Evolutionary conservation across 1,140 invertebrate genomes (phyloP).

Genomic region (Gonatopus flavifemur): DNA sequence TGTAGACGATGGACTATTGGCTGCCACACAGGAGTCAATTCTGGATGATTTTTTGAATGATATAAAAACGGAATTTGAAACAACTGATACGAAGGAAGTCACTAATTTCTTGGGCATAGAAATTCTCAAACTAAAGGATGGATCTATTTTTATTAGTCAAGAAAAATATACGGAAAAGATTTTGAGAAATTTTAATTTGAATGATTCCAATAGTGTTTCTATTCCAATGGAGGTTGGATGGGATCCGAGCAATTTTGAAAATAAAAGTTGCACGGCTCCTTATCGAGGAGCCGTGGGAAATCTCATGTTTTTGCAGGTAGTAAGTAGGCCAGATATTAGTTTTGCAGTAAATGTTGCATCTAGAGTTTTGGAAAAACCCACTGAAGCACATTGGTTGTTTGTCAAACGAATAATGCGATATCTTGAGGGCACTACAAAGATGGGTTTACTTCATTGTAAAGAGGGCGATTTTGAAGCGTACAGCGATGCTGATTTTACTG

Average conservation of each 20-base stretch:
- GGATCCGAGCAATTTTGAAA: neutral
- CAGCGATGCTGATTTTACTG: slow-evolving; percentile 2
- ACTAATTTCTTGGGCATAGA: slow-evolving; percentile 4
- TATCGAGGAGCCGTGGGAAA: slow-evolving; percentile 34
- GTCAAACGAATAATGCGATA: slow-evolving; percentile 3
- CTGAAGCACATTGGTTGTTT: slow-evolving; percentile 1
- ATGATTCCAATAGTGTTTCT: neutral
- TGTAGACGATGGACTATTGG: slow-evolving; percentile 17
- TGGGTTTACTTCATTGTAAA: slow-evolving; percentile 1
- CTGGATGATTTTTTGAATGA: slow-evolving; percentile 1
- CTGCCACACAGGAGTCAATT: slow-evolving; percentile 1
- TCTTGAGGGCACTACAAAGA: neutral
- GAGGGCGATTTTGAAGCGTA: neutral
- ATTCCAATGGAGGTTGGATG: neutral
- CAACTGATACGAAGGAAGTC: slow-evolving; percentile 20
- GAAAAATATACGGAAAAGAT: slow-evolving; percentile 10
- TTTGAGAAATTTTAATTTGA: slow-evolving; percentile 12
- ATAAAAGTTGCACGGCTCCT: neutral
- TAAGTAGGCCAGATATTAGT: slow-evolving; percentile 40
- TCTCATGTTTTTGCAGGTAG: slow-evolving; percentile 38
- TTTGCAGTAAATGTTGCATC: slow-evolving; percentile 3
- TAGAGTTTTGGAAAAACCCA: slow-evolving; percentile 27
- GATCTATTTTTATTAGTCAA: slow-evolving; percentile 12
- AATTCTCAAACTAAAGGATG: slow-evolving; percentile 1
- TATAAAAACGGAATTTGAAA: slow-evolving; percentile 13